Evolutionary conservation across 2,797 vertebrate species (phyloP).

Genomic region (Halcyon smyrnensis): DNA sequence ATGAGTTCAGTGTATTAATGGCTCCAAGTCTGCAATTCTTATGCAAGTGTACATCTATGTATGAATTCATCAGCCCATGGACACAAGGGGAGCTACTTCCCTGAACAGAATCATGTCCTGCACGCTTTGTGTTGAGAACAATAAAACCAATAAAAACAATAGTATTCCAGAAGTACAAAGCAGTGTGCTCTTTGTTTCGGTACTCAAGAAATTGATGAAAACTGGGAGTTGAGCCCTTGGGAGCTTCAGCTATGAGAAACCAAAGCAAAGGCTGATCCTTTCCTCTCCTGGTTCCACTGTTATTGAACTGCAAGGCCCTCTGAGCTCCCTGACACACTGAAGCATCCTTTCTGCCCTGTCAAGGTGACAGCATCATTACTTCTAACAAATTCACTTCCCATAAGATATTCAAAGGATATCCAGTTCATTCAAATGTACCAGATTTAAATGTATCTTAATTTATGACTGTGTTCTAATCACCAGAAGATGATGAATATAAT

Average conservation of each 20-base stretch:
- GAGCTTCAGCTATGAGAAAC: not conserved
- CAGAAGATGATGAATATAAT: conserved; percentile 79
- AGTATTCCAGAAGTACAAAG: not conserved
- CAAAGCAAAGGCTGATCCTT: not conserved
- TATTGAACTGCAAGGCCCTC: not conserved
- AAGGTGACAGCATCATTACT: conserved; percentile 33
- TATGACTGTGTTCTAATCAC: conserved; percentile 76
- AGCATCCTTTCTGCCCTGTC: not conserved
- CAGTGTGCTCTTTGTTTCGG: not conserved
- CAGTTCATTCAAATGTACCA: conserved; percentile 64
- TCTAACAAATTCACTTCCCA: conserved; percentile 20
- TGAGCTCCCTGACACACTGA: not conserved
- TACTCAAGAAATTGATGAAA: not conserved
- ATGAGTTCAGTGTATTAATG: not conserved
- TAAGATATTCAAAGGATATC: conserved; percentile 54
- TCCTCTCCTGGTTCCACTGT: not conserved
- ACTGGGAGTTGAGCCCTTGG: not conserved
- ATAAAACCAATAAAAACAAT: no score
- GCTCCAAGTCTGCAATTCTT: not conserved
- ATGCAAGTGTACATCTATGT: not conserved
- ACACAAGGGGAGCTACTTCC: not conserved
- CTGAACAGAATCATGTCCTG: not conserved
- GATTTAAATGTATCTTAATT: conserved; percentile 74
- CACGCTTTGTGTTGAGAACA: not conserved
- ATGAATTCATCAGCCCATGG: no score